These are phyloP conservation scores for Drosophila prosaltans DNA, from an alignment of 1,140 invertebrate genomes.

Conservation along the genomic window DNA sequence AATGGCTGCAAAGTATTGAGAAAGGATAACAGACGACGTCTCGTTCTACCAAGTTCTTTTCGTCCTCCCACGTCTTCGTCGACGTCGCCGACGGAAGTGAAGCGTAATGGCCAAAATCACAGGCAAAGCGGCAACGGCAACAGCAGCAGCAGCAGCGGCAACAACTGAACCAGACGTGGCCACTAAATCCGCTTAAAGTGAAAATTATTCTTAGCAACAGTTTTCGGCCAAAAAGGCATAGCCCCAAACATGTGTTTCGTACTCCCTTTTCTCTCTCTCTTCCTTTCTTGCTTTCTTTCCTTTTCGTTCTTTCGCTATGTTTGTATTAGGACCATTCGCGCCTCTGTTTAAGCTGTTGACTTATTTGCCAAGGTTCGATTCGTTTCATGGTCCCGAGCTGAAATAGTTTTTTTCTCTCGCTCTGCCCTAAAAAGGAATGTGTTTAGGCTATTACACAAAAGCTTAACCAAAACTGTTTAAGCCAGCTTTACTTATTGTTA, in stretches of 20 bases:
- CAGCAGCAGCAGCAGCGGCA: slow-evolving; percentile 21
- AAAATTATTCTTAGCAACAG: slow-evolving; percentile 71
- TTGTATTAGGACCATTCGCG: slow-evolving; percentile 51
- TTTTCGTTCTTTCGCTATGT: not conserved
- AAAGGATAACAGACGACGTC: slow-evolving; percentile 24
- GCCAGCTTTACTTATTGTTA: slow-evolving; percentile 31
- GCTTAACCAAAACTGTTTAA: slow-evolving; percentile 3
- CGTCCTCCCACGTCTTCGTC: slow-evolving; percentile 32
- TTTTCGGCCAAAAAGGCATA: slow-evolving; percentile 47
- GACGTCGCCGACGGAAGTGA: slow-evolving; percentile 63
- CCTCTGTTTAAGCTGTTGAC: slow-evolving; percentile 72
- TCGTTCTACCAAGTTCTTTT: too few species aligned
- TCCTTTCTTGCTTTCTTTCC: not conserved
- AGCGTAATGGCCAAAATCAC: slow-evolving; percentile 78
- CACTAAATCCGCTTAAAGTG: slow-evolving; percentile 81
- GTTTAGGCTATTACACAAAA: slow-evolving; percentile 14
- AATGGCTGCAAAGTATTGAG: slow-evolving; percentile 65
- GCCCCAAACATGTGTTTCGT: slow-evolving; percentile 15
- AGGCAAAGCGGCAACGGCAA: slow-evolving; percentile 36
- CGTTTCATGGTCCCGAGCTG: slow-evolving; percentile 33
- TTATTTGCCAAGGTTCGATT: slow-evolving; percentile 73
- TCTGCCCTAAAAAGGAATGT: not conserved
- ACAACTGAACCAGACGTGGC: slow-evolving; percentile 34
- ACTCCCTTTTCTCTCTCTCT: not conserved
- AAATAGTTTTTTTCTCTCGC: slow-evolving; percentile 17